phyloP scores from a whole-genome alignment of 2,113 vertebrate species.

The Macaca fascicularis region T2T-MFA8v1.1 NC_088378.1:86905501-86906000 shows the following conservation, averaged over 20 bases:
- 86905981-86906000: not conserved
- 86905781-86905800: slow-evolving; percentile 22
- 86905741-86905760: slow-evolving; percentile 54
- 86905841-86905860: slow-evolving; percentile 14
- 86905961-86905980: not conserved
- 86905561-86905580: not conserved
- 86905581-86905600: not conserved
- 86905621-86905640: not conserved
- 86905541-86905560: not conserved
- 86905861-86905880: not conserved
- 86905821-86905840: slow-evolving; percentile 21
- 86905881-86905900: not conserved
- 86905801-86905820: slow-evolving; percentile 41
- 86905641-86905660: slow-evolving; percentile 12
- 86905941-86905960: not conserved
- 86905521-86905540: not conserved
- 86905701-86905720: slow-evolving; percentile 25
- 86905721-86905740: slow-evolving; percentile 43
- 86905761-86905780: slow-evolving; percentile 43
- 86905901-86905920: not conserved
- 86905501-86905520: slow-evolving; percentile 17
- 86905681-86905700: slow-evolving; percentile 46
- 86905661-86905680: slow-evolving; percentile 55
- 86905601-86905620: slow-evolving; percentile 14
- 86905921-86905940: slow-evolving; percentile 1